Base-by-base conservation (phyloP, 2,888 invertebrate genomes). In the Meandrusa payeni region DNA sequence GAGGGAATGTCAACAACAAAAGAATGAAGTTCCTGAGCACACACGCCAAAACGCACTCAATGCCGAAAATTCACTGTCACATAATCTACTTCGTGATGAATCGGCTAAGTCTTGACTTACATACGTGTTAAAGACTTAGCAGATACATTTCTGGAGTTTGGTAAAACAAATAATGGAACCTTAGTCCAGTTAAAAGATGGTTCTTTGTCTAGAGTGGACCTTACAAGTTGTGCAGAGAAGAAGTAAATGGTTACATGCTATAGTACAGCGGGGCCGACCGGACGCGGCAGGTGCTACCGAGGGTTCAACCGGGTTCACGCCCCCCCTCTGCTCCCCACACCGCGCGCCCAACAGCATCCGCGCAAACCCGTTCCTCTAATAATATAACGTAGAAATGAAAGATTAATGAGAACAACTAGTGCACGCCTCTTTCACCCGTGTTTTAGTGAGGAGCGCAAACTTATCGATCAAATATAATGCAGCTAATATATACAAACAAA, bases 371-470 rank as follows among this genome's bases (percentile, higher is more conserved):
- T 83, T 83, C 80, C 82, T 85, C 83, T 85, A 86, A 85, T 86
- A 87, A 85, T 83, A 87, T 83, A 83, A 83, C 77, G 85, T 79
- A 85, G 85, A 85, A 85, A 82, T 81, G 83, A 85, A 85, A 85
- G 86, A 87, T 83, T 87, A 86, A 86, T 87, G 86, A 86, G 87
- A 86, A 79, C 86, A 86, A 79, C 79, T 82, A 66, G 82, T 65
- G 83, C 83, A 83, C 87, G 83, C 87, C 86, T 86, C 81, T 80
- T 83, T 83, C 81, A 78, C 83, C 78, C 68, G 69, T 50, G 52
- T 36, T 44, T 5, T 71, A 79, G 78, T 51, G 76, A 51, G 61
- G 76, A 33, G 44, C 46, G n/a, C n/a, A n/a, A n/a, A n/a, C n/a
- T n/a, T n/a, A n/a, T n/a, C n/a, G n/a, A n/a, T n/a, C n/a, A n/a